Evolutionary conservation across 1,140 invertebrate genomes (phyloP), one percentile per base, ranked within the genome.

Genomic region (Hyphantria cunea): DNA sequence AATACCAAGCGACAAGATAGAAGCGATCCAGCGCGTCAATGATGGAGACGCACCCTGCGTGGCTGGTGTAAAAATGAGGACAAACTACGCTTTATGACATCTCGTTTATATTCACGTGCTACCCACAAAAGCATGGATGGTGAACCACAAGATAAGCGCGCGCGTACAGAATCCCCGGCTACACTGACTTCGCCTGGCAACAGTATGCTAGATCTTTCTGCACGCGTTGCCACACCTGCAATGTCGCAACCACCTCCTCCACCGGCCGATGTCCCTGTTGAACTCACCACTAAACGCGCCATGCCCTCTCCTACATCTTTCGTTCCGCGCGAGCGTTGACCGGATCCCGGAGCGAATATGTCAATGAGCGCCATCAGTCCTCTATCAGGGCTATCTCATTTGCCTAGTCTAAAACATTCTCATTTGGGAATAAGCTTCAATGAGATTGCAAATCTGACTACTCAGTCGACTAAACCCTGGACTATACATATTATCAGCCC

Each of bases 31-130:
- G n/a, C n/a, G n/a, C n/a, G n/a, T n/a, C n/a, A n/a, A n/a, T n/a
- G n/a, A n/a, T n/a, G n/a, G n/a, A n/a, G n/a, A n/a, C n/a, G n/a
- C n/a, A n/a, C n/a, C n/a, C n/a, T n/a, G n/a, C n/a, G n/a, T n/a
- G n/a, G n/a, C n/a, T n/a, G n/a, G n/a, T n/a, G n/a, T n/a, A n/a
- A n/a, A n/a, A n/a, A n/a, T n/a, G n/a, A n/a, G n/a, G n/a, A n/a
- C n/a, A n/a, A n/a, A n/a, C n/a, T n/a, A n/a, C n/a, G n/a, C n/a
- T n/a, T 93, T 48, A 94, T 95, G 92, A 94, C 94, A 0, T 93
- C 93, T 9, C 90, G 93, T 9, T 93, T 94, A 60, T 94, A 94
- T 4, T 92, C 93, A 0, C 93, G 93, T 0, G 94, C 94, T 56
- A 94, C 89, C 11, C 92, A 93, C 44, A 92, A 92, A 44, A 92